Base-by-base conservation (phyloP, 2,113 vertebrate species). In the Thalassoma bifasciatum region DNA sequence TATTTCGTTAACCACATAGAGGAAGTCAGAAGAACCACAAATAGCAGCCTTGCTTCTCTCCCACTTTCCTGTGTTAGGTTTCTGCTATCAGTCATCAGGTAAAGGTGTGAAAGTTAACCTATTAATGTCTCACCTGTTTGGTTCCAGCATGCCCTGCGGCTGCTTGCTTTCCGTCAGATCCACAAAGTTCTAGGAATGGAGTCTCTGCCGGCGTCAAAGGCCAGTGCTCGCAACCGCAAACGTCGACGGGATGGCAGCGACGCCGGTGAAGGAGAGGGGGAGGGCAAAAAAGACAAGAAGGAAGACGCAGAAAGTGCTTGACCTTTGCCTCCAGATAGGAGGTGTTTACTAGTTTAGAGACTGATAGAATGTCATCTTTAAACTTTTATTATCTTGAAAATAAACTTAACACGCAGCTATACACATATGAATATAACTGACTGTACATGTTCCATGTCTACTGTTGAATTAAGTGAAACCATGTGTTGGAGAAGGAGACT, bases 81-180 rank as follows among this genome's bases (percentile, higher is more conserved):
- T 68, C 2, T 21, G 1, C 21, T 21, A 16, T 50, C 30, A 75
- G 8, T 1, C 22, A 12, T 21, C 40, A 11, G 13, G 30, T 30
- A 54, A 23, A 30, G 30, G 30, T 26, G 34, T 17, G 1, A 3
- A 12, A 30, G 12, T 10, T 17, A 56, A 24, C 30, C 9, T 19
- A 13, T 68, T 19, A 22, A 23, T 37, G 3, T 22, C 5, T 26
- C 4, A 17, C 10, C 14, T 58, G 8, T 44, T 9, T 61, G 47
- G 8, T 80, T 68, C 26, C 91, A 95, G 93, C 91, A 92, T 1
- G 90, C 93, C 5, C 88, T 95, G 79, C 90, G 95, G 68, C 82
- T 94, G 47, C 73, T 96, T 23, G 89, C 92, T 5, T 96, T 96
- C 88, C 89, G 90, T 37, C 94, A 95, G 79, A 89, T 93, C 52